These are phyloP conservation scores for Agonopterix heracliana DNA, from an alignment of 2,888 invertebrate species.

Conservation along the genomic window DNA sequence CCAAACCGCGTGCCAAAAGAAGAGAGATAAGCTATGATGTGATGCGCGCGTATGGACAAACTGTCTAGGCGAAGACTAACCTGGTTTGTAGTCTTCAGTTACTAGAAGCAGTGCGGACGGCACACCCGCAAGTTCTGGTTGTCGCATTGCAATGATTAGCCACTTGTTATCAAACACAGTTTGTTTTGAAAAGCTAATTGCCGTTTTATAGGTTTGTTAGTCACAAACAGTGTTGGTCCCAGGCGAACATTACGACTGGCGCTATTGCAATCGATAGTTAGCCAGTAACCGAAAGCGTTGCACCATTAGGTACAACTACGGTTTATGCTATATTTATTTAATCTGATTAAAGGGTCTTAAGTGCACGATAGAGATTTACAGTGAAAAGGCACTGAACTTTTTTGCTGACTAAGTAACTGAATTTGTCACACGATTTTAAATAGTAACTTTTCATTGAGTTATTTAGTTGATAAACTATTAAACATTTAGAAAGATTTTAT, in stretches of 20 bases:
- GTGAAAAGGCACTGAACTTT: not conserved
- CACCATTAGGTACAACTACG: constrained; percentile 12
- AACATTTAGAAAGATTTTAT: too few species aligned
- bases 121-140: not conserved
- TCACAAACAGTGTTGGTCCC: constrained; percentile 18
- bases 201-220: constrained; percentile 51
- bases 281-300: constrained; percentile 7
- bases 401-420: too few species aligned
- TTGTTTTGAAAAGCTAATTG: constrained; percentile 49
- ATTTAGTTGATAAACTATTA: too few species aligned
- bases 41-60: too few species aligned
- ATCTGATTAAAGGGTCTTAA: constrained; percentile 14
- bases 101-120: too few species aligned
- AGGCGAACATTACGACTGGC: constrained; percentile 17
- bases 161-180: constrained; percentile 36
- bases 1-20: too few species aligned
- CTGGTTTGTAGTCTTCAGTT: not conserved
- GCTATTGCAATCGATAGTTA: constrained; percentile 18
- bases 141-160: constrained; percentile 8
- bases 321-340: constrained; percentile 21
- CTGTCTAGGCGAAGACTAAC: not conserved
- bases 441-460: too few species aligned
- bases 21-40: too few species aligned
- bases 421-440: too few species aligned
- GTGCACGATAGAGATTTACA: constrained; percentile 13